Conservation (phyloP, 2,888 invertebrate genomes). For the Nomada fucata region DNA sequence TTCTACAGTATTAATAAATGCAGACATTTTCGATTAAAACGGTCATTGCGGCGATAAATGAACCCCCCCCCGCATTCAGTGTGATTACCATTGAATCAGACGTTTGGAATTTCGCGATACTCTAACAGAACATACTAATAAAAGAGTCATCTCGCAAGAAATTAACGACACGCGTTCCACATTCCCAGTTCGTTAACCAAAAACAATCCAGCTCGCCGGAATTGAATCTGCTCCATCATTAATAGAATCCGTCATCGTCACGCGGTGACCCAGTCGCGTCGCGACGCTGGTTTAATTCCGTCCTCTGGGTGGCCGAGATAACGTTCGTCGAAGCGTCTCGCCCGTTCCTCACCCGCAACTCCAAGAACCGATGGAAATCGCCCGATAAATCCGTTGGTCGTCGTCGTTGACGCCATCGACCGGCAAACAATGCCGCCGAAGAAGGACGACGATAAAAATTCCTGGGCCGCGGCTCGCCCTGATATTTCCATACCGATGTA, state of each 20-base stretch:
- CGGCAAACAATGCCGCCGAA: constrained; percentile 42
- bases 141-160: no score
- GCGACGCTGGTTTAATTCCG: constrained; percentile 47
- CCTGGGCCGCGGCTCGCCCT: neutral
- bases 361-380: constrained; percentile 23
- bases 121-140: no score
- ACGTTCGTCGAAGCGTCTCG: constrained; percentile 36
- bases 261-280: constrained; percentile 12
- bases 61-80: no score
- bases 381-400: constrained; percentile 48
- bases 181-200: no score
- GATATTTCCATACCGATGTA: constrained; percentile 34
- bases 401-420: constrained; percentile 36
- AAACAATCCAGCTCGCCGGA: neutral
- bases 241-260: neutral
- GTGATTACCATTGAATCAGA: no score
- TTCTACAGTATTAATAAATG: no score
- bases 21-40: no score
- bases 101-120: no score
- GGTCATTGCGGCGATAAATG: no score
- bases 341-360: constrained; percentile 7
- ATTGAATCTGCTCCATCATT: neutral
- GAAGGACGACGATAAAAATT: constrained; percentile 47
- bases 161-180: no score
- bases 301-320: constrained; percentile 41